Evolutionary conservation across 2,797 vertebrate species (phyloP), one percentile per base, ranked within the genome.

Genomic region (Adelosebastes latens): DNA sequence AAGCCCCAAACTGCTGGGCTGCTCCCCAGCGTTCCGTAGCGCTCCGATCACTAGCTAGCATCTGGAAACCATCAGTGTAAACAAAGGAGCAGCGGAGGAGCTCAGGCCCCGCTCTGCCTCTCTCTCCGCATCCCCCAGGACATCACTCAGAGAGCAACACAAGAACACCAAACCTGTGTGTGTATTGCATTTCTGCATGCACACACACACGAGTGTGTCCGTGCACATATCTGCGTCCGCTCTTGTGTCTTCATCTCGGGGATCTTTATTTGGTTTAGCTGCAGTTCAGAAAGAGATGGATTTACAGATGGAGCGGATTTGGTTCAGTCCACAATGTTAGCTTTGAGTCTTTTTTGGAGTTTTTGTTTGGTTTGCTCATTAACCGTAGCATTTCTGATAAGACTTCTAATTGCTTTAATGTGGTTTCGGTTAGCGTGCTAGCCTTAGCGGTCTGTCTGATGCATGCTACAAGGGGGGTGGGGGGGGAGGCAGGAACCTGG

Each of bases 11-110:
- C 85, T 88, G 94, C 96, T 95, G 96, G 96, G 96, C 96, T 96
- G 94, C 96, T 95, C 93, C 93, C 87, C 89, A 80, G 89, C 75
- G 92, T 88, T 94, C 90, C 80, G 80, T 80, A 89, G 92, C 72
- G 32, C 90, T 92, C 89, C 86, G 87, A 92, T 94, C 88, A 87
- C 94, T 90, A 91, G 95, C 94, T 87, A 92, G 96, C 97, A 99
- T 99, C 97, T 99, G 98, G 98, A 99, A 99, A 95, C 95, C 93
- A 98, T 99, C 97, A 98, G 92, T 70, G 90, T 96, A 97, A 97
- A 98, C 97, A 98, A 97, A 97, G 95, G 96, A 95, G 93, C 93
- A 95, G 95, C 94, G 96, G 94, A 94, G 96, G 95, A 96, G 95
- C 96, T 95, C 94, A 92, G 96, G 95, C 96, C 95, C 94, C 94